Evolutionary conservation across 2,113 vertebrate genomes (phyloP).

Genomic region (Pleuronectes platessa): DNA sequence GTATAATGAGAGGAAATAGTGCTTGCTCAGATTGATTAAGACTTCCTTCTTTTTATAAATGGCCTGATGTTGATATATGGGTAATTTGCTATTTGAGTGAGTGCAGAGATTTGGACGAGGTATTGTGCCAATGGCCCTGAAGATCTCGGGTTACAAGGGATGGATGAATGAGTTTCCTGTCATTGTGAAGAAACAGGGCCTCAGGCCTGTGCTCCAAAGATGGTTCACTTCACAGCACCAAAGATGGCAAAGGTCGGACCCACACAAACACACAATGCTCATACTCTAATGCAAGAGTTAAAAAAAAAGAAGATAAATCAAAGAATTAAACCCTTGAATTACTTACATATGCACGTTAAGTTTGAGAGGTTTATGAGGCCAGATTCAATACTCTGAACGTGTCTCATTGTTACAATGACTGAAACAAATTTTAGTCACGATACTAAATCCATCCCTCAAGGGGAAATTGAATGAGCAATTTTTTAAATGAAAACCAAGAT

Average conservation of each 20-base stretch:
- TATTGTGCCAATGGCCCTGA: constrained; percentile 34
- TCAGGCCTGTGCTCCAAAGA: constrained; percentile 20
- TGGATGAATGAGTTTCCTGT: constrained; percentile 50
- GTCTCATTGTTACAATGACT: background rate
- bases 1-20: constrained; percentile 58
- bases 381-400: too few relatives aligned
- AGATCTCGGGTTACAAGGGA: constrained; percentile 48
- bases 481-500: too few relatives aligned
- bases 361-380: too few relatives aligned
- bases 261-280: constrained; percentile 12
- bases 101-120: constrained; percentile 21
- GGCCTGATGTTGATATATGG: constrained; percentile 46
- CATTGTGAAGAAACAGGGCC: constrained; percentile 45
- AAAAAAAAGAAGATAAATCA: background rate
- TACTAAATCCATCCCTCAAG: background rate
- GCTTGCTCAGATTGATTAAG: constrained; percentile 36
- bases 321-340: background rate
- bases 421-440: background rate
- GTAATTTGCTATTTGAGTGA: constrained; percentile 52
- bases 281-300: background rate
- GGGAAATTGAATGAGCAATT: too few relatives aligned
- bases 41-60: constrained; percentile 53
- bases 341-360: background rate
- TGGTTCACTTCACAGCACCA: background rate
- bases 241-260: background rate